Evolutionary conservation across 2,113 vertebrate species (phyloP).

Genomic region (Parus major): DNA sequence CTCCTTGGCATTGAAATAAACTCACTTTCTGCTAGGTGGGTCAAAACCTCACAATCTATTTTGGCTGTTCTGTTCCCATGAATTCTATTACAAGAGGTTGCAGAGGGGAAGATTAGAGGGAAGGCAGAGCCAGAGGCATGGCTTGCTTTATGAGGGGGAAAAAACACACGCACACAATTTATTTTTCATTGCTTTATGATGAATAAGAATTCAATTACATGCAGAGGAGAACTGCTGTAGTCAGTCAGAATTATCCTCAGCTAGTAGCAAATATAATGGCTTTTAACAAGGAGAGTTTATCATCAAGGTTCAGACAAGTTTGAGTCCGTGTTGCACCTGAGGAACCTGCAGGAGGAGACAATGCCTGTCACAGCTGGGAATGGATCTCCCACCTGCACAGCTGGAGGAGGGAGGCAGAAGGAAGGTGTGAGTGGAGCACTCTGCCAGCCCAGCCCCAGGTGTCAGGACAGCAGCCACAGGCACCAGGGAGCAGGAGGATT

Average conservation of each 20-base stretch:
- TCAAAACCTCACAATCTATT: conserved; percentile 45
- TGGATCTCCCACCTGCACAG: neutral
- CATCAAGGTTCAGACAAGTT: conserved; percentile 69
- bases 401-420: neutral
- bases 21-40: conserved; percentile 53
- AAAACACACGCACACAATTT: conserved; percentile 56
- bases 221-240: conserved; percentile 51
- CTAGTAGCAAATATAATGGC: conserved; percentile 45
- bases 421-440: neutral
- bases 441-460: neutral
- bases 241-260: conserved; percentile 59
- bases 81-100: conserved; percentile 52
- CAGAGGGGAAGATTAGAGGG: conserved; percentile 46
- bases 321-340: conserved; percentile 14
- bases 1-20: conserved; percentile 3
- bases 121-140: conserved; percentile 41
- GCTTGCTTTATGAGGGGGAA: conserved; percentile 58
- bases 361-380: neutral
- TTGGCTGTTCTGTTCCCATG: conserved; percentile 23
- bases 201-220: conserved; percentile 74
- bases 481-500: neutral
- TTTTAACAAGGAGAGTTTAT: conserved; percentile 73
- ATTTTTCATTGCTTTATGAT: conserved; percentile 71
- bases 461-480: neutral
- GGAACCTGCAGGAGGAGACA: conserved; percentile 32